Evolutionary conservation across 2,797 vertebrate species (phyloP).

Genomic region (Fundulus diaphanus): DNA sequence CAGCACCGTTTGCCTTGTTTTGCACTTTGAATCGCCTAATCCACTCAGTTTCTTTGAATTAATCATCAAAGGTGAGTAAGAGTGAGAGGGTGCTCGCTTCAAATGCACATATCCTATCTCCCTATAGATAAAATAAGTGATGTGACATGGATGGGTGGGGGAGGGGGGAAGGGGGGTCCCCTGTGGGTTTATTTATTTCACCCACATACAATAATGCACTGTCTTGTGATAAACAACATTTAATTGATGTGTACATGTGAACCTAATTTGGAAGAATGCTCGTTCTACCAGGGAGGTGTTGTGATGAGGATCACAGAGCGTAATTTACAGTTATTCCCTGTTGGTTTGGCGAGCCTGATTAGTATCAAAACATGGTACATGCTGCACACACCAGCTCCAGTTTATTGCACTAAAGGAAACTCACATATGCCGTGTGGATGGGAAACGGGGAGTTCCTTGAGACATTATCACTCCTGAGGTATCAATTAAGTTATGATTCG

Average conservation of each 20-base stretch:
- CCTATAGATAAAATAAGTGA: slow-evolving; percentile 37
- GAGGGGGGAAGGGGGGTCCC: no score
- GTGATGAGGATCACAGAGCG: slow-evolving; percentile 9
- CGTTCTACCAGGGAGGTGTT: slow-evolving; percentile 18
- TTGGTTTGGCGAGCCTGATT: slow-evolving; percentile 43
- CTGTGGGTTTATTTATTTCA: slow-evolving; percentile 3
- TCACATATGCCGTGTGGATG: slow-evolving; percentile 1
- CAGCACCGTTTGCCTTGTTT: slow-evolving; percentile 42
- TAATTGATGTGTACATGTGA: slow-evolving; percentile 28
- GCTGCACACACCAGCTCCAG: not conserved
- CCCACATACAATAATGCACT: not conserved
- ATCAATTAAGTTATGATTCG: slow-evolving; percentile 39
- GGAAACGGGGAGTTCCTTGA: slow-evolving; percentile 13
- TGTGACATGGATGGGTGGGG: no score
- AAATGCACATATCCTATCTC: slow-evolving; percentile 39
- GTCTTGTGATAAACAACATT: slow-evolving; percentile 2
- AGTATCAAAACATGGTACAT: slow-evolving; percentile 40
- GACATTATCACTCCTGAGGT: slow-evolving; percentile 24
- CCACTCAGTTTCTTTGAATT: slow-evolving; percentile 59
- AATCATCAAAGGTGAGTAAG: slow-evolving; percentile 59
- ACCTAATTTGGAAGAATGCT: slow-evolving; percentile 17
- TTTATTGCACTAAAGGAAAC: not conserved
- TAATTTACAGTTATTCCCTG: slow-evolving; percentile 49
- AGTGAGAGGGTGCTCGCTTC: slow-evolving; percentile 18
- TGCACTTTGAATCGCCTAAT: slow-evolving; percentile 63